phyloP scores from a whole-genome alignment of 2,797 vertebrate species.

The Myripristis jacobus region DNA sequence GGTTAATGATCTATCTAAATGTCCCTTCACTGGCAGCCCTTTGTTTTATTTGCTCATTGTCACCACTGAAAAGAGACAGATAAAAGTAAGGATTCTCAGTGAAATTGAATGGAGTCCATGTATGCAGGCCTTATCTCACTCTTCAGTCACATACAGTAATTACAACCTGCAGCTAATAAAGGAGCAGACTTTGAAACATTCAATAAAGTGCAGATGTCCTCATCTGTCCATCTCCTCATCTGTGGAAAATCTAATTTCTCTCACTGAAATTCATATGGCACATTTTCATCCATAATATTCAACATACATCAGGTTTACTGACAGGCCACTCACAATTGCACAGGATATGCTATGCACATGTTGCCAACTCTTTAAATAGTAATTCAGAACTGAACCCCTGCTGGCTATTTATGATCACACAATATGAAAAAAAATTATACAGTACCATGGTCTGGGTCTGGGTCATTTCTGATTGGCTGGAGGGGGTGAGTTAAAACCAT shows the following conservation, averaged over 20 bases:
- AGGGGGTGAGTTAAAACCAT: too few relatives aligned
- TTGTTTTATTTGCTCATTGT: slow-evolving; percentile 37
- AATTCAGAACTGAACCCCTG: too few relatives aligned
- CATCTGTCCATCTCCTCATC: slow-evolving; percentile 1
- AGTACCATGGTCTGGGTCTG: too few relatives aligned
- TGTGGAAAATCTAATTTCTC: neutral
- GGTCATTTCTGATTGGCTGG: too few relatives aligned
- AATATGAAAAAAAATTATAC: too few relatives aligned
- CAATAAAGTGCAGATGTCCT: slow-evolving; percentile 7
- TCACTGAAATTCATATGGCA: neutral
- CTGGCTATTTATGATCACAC: too few relatives aligned
- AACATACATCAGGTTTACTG: neutral
- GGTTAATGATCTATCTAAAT: slow-evolving; percentile 71
- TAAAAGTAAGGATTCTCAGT: slow-evolving; percentile 7
- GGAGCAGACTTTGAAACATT: slow-evolving; percentile 3
- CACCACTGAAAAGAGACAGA: slow-evolving; percentile 10
- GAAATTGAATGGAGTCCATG: neutral
- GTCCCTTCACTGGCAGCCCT: slow-evolving; percentile 50
- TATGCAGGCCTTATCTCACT: neutral
- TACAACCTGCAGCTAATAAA: slow-evolving; percentile 21
- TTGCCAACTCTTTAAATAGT: too few relatives aligned
- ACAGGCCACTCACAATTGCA: slow-evolving; percentile 3
- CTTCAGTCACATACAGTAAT: slow-evolving; percentile 3
- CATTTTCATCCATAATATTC: slow-evolving; percentile 7
- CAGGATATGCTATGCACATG: too few relatives aligned